Conservation (phyloP, 2,113 vertebrate genomes). For the Elgaria multicarinata region DNA sequence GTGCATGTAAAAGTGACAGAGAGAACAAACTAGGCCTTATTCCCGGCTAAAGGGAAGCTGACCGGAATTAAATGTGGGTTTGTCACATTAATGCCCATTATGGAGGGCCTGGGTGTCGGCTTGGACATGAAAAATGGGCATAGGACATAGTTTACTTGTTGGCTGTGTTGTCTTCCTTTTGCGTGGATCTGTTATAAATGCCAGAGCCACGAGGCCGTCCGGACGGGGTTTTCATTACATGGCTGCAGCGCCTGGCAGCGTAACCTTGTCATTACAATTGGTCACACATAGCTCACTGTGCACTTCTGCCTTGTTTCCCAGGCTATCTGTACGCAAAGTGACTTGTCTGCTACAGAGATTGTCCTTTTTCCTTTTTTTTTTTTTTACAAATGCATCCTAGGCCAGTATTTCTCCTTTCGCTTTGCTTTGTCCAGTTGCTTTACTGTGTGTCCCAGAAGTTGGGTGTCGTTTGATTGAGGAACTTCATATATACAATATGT, state of each 20-base stretch:
- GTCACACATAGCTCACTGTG: conserved; percentile 38
- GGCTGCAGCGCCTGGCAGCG: conserved; percentile 7
- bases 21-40: neutral
- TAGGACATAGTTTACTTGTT: neutral
- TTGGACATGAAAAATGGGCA: neutral
- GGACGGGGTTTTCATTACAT: conserved; percentile 35
- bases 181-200: neutral
- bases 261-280: conserved; percentile 54
- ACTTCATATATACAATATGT: neutral
- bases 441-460: neutral
- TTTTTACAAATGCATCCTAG: accelerated
- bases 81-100: neutral
- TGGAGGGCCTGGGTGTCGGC: accelerated
- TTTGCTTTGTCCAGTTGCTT: neutral
- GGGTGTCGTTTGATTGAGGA: neutral
- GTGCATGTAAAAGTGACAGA: too few species aligned
- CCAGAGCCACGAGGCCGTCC: neutral
- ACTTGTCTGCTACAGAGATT: accelerated
- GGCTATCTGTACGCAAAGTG: neutral
- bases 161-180: accelerated
- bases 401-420: accelerated
- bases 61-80: too few species aligned
- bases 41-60: neutral
- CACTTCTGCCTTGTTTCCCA: neutral
- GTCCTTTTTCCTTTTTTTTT: too few species aligned